Evolutionary conservation across 2,113 vertebrate species (phyloP).

Genomic region (Myiopsitta monachus): DNA sequence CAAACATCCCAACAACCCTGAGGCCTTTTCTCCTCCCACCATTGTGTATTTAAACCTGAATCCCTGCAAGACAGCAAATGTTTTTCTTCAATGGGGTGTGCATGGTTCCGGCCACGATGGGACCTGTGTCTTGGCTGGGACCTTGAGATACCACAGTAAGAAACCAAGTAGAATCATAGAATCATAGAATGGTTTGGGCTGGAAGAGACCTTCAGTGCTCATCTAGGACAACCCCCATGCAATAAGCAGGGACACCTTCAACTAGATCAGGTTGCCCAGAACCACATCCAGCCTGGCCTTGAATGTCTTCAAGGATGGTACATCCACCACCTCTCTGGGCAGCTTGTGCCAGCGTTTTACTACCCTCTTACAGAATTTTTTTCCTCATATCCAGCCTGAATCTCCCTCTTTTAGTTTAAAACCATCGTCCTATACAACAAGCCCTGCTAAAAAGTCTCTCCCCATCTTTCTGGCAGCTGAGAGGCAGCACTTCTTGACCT

Average conservation of each 20-base stretch:
- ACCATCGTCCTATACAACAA: background rate
- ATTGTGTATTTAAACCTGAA: background rate
- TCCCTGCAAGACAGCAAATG: background rate
- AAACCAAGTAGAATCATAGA: background rate
- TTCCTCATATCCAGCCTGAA: background rate
- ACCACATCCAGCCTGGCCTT: background rate
- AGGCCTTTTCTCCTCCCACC: background rate
- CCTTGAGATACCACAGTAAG: background rate
- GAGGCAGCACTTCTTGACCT: background rate
- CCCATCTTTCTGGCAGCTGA: background rate
- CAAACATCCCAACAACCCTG: background rate
- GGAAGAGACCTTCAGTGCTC: background rate
- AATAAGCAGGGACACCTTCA: background rate
- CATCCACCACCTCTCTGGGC: background rate
- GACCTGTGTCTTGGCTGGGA: background rate
- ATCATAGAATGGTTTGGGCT: background rate
- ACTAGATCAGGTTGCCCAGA: background rate
- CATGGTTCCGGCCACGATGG: fast-evolving
- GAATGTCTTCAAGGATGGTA: background rate
- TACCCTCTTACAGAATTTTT: background rate
- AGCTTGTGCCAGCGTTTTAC: background rate
- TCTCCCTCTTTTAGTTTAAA: background rate
- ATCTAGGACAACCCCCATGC: background rate
- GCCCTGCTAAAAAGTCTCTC: background rate
- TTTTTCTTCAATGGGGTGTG: background rate